Base-by-base conservation (phyloP, 2,113 vertebrate species). In the Pungitius pungitius region DNA sequence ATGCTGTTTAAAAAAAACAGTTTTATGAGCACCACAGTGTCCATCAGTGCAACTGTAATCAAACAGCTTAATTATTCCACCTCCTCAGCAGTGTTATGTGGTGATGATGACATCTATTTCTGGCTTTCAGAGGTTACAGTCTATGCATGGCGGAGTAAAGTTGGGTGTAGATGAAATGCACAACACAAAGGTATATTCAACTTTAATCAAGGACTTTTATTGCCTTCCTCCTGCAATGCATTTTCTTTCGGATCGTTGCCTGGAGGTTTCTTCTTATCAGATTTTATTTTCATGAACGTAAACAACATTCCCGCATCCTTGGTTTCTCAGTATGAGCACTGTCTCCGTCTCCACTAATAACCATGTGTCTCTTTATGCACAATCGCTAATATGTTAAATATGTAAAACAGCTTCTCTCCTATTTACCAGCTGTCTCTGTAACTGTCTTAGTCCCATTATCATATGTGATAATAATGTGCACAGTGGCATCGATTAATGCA, bases 171-270 rank as follows among this genome's bases (percentile, higher is more conserved):
- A 90, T 85, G 40, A 83, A 73, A 80, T 61, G 57, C 63, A 17
- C 1, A 56, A 69, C 59, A 45, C 1, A 3, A 59, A 57, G 62
- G 54, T 69, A 40, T 64, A 58, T 12, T 55, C 79, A 83, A 83
- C 82, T 90, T 88, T 88, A 80, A 85, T 88, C 72, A 86, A 79
- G 81, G 86, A 75, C 83, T 80, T 86, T 86, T 67, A 62, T 81
- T 51, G 37, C 55, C 59, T 79, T 78, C 82, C 40, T 80, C 73
- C 65, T 56, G 65, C 68, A 63, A 33, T 73, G 24, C 73, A 1
- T 75, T 87, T 69, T 62, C 73, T 69, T 82, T 67, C 75, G 78
- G 79, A 64, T 81, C 52, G 51, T 64, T 75, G 78, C 81, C 77
- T 60, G 30, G 79, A 87, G 87, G 78, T 82, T 77, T 69, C 62